phyloP scores from a whole-genome alignment of 2,888 invertebrate genomes.

The Eutolmus rufibarbis region DNA sequence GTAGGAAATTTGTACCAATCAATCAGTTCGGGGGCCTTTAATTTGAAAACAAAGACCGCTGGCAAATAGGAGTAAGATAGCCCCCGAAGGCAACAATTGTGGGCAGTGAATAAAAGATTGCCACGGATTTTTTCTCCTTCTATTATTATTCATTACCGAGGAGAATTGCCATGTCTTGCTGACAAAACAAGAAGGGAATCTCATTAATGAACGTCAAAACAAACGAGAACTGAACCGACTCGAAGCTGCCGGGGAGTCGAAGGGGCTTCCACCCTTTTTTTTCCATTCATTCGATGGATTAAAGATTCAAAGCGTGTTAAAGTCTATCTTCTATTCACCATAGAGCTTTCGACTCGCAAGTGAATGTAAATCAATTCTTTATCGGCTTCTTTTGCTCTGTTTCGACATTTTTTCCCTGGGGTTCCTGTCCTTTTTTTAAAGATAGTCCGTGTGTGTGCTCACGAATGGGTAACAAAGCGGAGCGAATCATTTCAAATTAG shows the following conservation, averaged over 20 bases:
- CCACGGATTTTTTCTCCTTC: not conserved
- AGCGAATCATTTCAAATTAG: slow-evolving; percentile 12
- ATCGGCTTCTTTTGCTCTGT: not conserved
- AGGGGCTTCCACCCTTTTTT: not conserved
- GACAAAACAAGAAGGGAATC: slow-evolving; percentile 6
- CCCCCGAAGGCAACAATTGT: not conserved
- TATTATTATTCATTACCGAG: slow-evolving; percentile 4
- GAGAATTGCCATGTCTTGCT: slow-evolving; percentile 10
- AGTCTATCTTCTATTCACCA: not conserved
- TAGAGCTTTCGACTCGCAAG: not conserved
- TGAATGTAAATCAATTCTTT: not conserved
- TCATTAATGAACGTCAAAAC: slow-evolving; percentile 3
- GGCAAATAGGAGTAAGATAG: not conserved
- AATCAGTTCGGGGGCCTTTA: not conserved
- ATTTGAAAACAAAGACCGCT: not conserved
- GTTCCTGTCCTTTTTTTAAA: not conserved
- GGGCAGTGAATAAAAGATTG: not conserved
- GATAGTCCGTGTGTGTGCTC: not conserved
- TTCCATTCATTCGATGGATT: not conserved
- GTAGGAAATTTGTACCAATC: not conserved
- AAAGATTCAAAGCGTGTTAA: not conserved
- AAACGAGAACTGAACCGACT: not conserved
- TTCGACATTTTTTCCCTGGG: not conserved
- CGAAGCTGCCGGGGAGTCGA: not conserved
- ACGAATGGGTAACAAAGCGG: slow-evolving; percentile 8